Evolutionary conservation across 2,888 invertebrate species (phyloP).

Genomic region (Dioctria rufipes): DNA sequence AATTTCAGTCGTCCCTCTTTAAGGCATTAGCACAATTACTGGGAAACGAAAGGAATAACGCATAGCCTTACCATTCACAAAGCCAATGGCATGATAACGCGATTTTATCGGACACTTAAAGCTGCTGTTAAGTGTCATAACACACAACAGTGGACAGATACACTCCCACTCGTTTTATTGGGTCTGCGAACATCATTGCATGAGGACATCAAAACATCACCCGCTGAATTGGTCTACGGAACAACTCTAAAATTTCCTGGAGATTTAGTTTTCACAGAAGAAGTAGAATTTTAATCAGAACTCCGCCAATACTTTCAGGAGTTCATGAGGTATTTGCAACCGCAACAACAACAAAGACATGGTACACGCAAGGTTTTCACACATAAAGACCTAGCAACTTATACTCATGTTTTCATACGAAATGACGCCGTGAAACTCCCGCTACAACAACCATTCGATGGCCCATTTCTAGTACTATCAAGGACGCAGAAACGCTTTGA

Average conservation of each 20-base stretch:
- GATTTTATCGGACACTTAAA: too few species aligned
- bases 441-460: slow-evolving; percentile 36
- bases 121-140: too few species aligned
- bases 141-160: neutral
- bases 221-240: slow-evolving; percentile 20
- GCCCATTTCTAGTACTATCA: slow-evolving; percentile 38
- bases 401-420: slow-evolving; percentile 38
- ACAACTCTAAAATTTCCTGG: slow-evolving; percentile 5
- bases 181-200: neutral
- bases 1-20: neutral
- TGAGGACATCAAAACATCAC: slow-evolving; percentile 11
- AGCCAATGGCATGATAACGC: neutral
- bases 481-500: slow-evolving; percentile 7
- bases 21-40: neutral
- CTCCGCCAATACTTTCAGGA: neutral
- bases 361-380: neutral
- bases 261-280: slow-evolving; percentile 11
- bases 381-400: neutral
- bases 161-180: neutral
- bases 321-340: neutral
- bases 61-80: neutral
- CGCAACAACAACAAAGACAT: neutral
- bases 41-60: neutral
- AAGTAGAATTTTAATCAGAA: neutral
- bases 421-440: slow-evolving; percentile 12